Evolutionary conservation across 2,888 invertebrate species (phyloP).

Genomic region (Poecilus cupreus): DNA sequence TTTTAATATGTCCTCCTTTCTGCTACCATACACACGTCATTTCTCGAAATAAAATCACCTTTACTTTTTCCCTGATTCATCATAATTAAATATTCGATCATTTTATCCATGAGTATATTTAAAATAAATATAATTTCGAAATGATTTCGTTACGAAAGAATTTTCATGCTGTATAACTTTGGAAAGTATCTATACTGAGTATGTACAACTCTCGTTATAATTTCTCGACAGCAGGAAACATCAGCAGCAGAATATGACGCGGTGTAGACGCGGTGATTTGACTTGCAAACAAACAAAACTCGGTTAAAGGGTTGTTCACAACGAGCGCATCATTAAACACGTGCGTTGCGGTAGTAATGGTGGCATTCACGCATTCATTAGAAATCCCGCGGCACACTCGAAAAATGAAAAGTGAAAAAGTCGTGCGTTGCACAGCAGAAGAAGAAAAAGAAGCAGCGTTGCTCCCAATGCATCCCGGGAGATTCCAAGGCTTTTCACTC

Average conservation of each 20-base stretch:
- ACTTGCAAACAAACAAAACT: slow-evolving; percentile 45
- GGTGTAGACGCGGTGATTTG: slow-evolving; percentile 11
- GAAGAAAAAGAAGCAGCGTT: not conserved
- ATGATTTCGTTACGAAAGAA: not conserved
- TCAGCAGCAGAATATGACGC: not conserved
- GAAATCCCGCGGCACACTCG: slow-evolving; percentile 44
- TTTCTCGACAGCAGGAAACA: not conserved
- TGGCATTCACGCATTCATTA: slow-evolving; percentile 36
- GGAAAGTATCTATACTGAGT: not conserved
- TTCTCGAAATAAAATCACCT: too few species aligned
- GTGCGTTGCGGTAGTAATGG: slow-evolving; percentile 4
- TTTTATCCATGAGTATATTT: too few species aligned
- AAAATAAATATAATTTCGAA: too few species aligned
- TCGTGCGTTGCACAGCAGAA: not conserved
- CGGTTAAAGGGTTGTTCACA: slow-evolving; percentile 43
- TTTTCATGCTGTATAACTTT: not conserved
- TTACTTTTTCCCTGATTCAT: too few species aligned
- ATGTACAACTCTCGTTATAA: slow-evolving; percentile 1
- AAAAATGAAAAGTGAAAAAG: slow-evolving; percentile 29
- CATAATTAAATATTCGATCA: too few species aligned
- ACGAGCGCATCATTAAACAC: slow-evolving; percentile 55
- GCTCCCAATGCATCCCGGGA: not conserved
- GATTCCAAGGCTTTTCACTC: slow-evolving; percentile 31
- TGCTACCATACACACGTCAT: too few species aligned
- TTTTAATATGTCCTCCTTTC: too few species aligned